phyloP scores from a whole-genome alignment of 2,113 vertebrate species.

The Nematolebias whitei region DNA sequence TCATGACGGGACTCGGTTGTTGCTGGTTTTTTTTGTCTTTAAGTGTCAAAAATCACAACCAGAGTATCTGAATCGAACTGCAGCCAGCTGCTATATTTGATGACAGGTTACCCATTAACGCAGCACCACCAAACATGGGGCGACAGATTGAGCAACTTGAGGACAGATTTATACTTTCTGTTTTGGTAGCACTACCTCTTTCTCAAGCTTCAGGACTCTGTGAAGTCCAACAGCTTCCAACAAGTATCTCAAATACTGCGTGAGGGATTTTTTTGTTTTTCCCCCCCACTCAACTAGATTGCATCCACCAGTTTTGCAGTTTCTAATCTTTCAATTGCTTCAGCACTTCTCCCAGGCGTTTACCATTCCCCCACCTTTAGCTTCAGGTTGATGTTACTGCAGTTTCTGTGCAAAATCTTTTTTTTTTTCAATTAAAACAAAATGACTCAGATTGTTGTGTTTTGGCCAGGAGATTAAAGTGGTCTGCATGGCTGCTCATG shows the following conservation, averaged over 20 bases:
- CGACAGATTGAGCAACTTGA: constrained; percentile 48
- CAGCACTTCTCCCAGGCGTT: background rate
- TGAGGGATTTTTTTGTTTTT: background rate
- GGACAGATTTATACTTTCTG: constrained; percentile 24
- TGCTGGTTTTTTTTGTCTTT: constrained; percentile 3
- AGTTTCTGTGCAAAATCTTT: background rate
- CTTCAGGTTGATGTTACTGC: background rate
- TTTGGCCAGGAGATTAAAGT: background rate
- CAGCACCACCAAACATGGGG: constrained; percentile 16
- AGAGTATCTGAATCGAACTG: constrained; percentile 11
- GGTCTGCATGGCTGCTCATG: background rate
- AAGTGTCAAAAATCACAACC: constrained; percentile 15
- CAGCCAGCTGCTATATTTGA: constrained; percentile 67
- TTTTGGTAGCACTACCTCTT: constrained; percentile 4
- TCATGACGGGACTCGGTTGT: constrained; percentile 24
- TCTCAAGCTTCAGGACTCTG: background rate
- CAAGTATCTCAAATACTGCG: no score
- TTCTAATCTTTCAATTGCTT: constrained; percentile 15
- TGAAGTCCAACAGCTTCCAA: background rate
- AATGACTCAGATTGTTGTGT: background rate
- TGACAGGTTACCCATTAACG: constrained; percentile 76
- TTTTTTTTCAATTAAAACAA: background rate
- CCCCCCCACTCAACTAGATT: no score
- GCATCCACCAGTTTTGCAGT: constrained; percentile 8
- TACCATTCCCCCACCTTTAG: no score